These are phyloP conservation scores for Daktulosphaira vitifoliae DNA, from an alignment of 1,140 invertebrate genomes.

Conservation along the genomic window DNA sequence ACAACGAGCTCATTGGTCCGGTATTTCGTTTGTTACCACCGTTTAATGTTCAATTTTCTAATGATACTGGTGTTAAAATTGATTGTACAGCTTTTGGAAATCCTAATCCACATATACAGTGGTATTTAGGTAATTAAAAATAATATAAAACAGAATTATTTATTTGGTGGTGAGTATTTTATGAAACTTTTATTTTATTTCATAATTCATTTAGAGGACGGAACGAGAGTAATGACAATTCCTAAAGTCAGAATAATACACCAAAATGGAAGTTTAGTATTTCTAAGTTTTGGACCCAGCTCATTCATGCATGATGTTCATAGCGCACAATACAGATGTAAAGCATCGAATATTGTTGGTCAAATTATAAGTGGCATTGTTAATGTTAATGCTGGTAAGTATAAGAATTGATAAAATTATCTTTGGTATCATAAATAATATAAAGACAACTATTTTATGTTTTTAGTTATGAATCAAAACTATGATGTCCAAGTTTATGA, in stretches of 20 bases:
- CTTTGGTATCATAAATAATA: not conserved
- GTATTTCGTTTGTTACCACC: slow-evolving; percentile 67
- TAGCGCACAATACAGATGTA: slow-evolving; percentile 45
- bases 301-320: slow-evolving; percentile 44
- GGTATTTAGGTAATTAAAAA: slow-evolving; percentile 48
- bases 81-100: slow-evolving; percentile 72
- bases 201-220: slow-evolving; percentile 35
- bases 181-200: no score
- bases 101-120: slow-evolving; percentile 63
- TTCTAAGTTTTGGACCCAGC: slow-evolving; percentile 44
- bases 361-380: slow-evolving; percentile 47
- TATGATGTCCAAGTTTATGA: slow-evolving; percentile 82
- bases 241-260: slow-evolving; percentile 37
- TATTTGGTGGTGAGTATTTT: no score
- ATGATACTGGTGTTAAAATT: slow-evolving; percentile 66
- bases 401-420: no score
- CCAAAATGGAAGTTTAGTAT: slow-evolving; percentile 46
- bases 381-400: slow-evolving; percentile 50
- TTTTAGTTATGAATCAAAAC: slow-evolving; percentile 72
- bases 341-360: slow-evolving; percentile 47
- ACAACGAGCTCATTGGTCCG: slow-evolving; percentile 62
- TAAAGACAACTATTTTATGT: no score
- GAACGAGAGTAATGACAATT: slow-evolving; percentile 35
- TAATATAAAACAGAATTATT: no score
- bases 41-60: slow-evolving; percentile 73